Conservation (phyloP, 35 echinoderm and acorn worm genomes). For the Ptychodera flava region DNA sequence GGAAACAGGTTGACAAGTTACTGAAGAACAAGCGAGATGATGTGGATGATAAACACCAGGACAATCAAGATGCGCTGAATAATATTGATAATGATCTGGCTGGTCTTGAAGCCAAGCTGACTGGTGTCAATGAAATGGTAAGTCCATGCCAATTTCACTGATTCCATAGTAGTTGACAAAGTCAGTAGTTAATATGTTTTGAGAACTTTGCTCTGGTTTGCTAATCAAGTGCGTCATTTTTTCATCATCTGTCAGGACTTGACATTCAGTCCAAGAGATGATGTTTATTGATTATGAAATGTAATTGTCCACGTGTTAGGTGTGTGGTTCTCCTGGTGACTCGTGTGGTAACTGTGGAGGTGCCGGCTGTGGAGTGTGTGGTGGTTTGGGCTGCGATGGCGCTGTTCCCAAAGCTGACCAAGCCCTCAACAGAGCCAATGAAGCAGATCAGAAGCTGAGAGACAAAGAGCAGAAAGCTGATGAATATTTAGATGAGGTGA, state of each 20-base stretch:
- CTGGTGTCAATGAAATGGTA: conserved; percentile 73
- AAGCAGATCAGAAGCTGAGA: conserved; percentile 48
- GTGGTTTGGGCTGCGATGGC: conserved; percentile 76
- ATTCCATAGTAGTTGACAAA: too few relatives aligned
- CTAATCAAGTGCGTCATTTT: too few relatives aligned
- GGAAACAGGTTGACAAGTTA: conserved; percentile 63
- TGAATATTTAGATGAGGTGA: conserved; percentile 56
- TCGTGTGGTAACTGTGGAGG: conserved; percentile 83
- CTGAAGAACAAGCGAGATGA: conserved; percentile 45
- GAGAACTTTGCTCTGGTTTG: too few relatives aligned
- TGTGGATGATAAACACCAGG: conserved; percentile 38
- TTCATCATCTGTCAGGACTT: too few relatives aligned
- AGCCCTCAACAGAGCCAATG: conserved; percentile 49
- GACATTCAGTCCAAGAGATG: too few relatives aligned
- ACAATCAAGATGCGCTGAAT: conserved; percentile 50
- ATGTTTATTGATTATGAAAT: too few relatives aligned
- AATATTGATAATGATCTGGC: conserved; percentile 72
- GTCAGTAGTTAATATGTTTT: too few relatives aligned
- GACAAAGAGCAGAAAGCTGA: conserved; percentile 60
- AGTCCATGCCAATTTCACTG: not conserved
- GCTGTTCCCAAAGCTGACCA: conserved; percentile 52
- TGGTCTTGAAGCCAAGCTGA: conserved; percentile 60
- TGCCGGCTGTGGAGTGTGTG: conserved; percentile 83
- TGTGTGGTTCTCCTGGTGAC: conserved; percentile 95
- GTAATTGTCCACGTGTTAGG: too few relatives aligned